Percentiles rank a stretch among this genome's conserved stretches.
These are phyloP conservation scores for Physella acuta DNA, from an alignment of 1,140 invertebrate genomes.

Conservation along the genomic window DNA sequence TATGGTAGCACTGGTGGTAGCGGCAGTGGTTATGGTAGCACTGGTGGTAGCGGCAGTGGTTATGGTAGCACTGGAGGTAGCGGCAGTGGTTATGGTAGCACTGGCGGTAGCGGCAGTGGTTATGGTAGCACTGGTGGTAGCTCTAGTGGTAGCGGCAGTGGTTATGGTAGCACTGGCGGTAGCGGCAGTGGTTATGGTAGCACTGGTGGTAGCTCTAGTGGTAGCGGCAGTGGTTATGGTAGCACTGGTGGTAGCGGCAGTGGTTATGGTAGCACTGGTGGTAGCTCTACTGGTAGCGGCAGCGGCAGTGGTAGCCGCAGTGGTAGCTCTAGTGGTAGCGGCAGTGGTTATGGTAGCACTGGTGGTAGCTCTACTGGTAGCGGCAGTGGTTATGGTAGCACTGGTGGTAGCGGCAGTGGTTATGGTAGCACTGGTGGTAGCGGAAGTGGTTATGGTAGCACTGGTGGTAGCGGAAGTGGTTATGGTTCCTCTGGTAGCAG, in stretches of 20 bases:
- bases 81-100: slow-evolving; percentile 1
- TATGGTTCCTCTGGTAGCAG: too few relatives aligned
- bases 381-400: too few relatives aligned
- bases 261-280: not conserved
- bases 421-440: too few relatives aligned
- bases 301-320: not conserved
- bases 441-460: too few relatives aligned
- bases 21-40: not conserved
- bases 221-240: not conserved
- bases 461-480: too few relatives aligned
- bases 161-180: too few relatives aligned
- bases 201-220: too few relatives aligned
- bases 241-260: not conserved
- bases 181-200: too few relatives aligned
- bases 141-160: not conserved
- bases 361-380: not conserved
- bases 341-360: not conserved
- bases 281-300: not conserved
- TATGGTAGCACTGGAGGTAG: not conserved
- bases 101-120: not conserved
- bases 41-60: not conserved
- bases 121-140: not conserved
- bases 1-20: not conserved
- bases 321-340: not conserved
- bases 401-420: too few relatives aligned